A percentile compares a stretch with the other conserved stretches of the same genome.
These are phyloP conservation scores for Clarias macrocephalus DNA, from an alignment of 2,113 vertebrate genomes.

Conservation along the genomic window DNA sequence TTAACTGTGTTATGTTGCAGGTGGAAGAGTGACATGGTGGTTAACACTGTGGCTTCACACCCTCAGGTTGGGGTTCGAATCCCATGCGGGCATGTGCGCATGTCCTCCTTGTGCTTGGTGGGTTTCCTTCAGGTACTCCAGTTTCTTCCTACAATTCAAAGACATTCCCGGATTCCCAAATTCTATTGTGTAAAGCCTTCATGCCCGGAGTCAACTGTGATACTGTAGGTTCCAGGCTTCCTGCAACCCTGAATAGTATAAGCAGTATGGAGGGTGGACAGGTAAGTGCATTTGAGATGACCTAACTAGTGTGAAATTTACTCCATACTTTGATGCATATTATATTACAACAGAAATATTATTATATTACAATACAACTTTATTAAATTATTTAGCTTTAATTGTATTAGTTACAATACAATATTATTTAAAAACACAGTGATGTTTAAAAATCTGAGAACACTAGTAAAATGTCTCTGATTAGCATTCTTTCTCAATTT, in stretches of 20 bases:
- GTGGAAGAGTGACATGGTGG: too few species aligned
- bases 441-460: not conserved
- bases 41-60: too few species aligned
- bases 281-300: not conserved
- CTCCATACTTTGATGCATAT: not conserved
- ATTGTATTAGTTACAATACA: not conserved
- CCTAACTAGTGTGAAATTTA: not conserved
- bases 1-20: not conserved
- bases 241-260: too few species aligned
- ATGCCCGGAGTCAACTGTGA: too few species aligned
- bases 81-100: too few species aligned
- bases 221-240: too few species aligned
- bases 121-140: too few species aligned
- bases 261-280: not conserved
- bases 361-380: not conserved
- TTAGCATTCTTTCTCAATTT: not conserved
- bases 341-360: not conserved
- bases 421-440: not conserved
- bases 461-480: not conserved
- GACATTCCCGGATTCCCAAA: too few species aligned
- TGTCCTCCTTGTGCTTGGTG: too few species aligned
- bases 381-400: not conserved
- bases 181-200: too few species aligned
- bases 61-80: too few species aligned
- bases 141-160: too few species aligned